Percentiles rank a stretch among this genome's conserved stretches.
These are phyloP conservation scores for Macrochelys suwanniensis DNA, from an alignment of 2,797 vertebrate genomes.

Conservation along the genomic window DNA sequence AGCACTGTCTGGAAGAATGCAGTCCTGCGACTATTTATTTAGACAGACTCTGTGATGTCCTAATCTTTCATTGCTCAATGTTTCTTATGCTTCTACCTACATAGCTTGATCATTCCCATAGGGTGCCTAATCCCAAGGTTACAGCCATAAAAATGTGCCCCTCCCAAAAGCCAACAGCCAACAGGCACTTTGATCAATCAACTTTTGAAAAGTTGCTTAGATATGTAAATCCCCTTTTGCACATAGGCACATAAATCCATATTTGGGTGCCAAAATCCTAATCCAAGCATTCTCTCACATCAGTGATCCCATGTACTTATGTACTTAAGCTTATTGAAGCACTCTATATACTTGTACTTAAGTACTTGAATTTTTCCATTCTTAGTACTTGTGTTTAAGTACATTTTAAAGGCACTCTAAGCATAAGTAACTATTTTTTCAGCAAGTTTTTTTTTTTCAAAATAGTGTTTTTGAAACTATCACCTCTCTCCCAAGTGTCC, in stretches of 20 bases:
- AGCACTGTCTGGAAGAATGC: accelerated
- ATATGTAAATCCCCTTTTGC: not conserved
- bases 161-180: not conserved
- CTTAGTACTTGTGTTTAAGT: not conserved
- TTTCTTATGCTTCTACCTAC: not conserved
- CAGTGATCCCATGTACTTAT: not conserved
- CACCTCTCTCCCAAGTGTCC: not conserved
- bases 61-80: not conserved
- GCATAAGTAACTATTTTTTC: not conserved
- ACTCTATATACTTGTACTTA: not conserved
- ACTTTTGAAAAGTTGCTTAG: not conserved
- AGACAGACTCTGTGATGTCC: not conserved
- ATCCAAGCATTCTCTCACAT: not conserved
- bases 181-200: not conserved
- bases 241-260: not conserved
- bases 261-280: not conserved
- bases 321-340: no score
- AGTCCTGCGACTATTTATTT: not conserved
- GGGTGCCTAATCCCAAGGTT: not conserved
- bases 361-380: not conserved
- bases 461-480: not conserved
- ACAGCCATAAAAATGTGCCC: not conserved
- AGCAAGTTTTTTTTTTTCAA: not conserved
- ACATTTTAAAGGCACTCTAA: not conserved
- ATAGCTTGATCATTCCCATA: not conserved